Base-by-base conservation (phyloP, 2,888 invertebrate genomes). In the Thalpophila matura region DNA sequence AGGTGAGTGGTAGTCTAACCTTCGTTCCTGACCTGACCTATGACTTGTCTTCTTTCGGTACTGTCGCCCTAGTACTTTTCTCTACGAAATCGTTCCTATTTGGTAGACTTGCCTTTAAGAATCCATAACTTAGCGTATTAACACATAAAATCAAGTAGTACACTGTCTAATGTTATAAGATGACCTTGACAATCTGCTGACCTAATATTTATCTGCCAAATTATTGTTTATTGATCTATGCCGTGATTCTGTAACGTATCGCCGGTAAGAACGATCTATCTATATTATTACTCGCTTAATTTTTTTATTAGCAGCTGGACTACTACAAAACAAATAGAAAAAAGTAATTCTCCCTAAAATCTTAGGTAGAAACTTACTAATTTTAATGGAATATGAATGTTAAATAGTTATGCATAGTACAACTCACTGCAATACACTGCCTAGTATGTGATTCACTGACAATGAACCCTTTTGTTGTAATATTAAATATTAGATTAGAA, bases 1-100 rank as follows among this genome's bases (percentile, higher is more conserved):
- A 93, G 93, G 95, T 94, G 84, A 82, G 80, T 56, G 6, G 43
- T 33, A 40, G 18, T 59, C 26, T 59, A 60, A 63, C 55, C 56
- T 70, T 55, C 12, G 18, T 37, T 59, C 1, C 43, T 64, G 59
- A 72, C 1, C 43, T 64, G 59, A 72, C 67, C 61, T 61, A 65
- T 60, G 62, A 68, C 50, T 61, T 60, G 62, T 66, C 50, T 61
- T 67, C 33, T 31, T 50, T 7, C 29, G 42, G 0, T 60, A 42
- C 50, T 47, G 16, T 43, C 38, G 18, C 35, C 46, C 55, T 62
- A n/a, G 22, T 67, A 58, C 3, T 29, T 61, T 62, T 50, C 40
- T n/a, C 0, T 37, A 16, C 1, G n/a, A 37, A 38, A 60, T 29
- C 14, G 5, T 18, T 10, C 12, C 12, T 22, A 0, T 5, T 26